Evolutionary conservation across 2,113 vertebrate species (phyloP).

Genomic region (Anolis sagrei): DNA sequence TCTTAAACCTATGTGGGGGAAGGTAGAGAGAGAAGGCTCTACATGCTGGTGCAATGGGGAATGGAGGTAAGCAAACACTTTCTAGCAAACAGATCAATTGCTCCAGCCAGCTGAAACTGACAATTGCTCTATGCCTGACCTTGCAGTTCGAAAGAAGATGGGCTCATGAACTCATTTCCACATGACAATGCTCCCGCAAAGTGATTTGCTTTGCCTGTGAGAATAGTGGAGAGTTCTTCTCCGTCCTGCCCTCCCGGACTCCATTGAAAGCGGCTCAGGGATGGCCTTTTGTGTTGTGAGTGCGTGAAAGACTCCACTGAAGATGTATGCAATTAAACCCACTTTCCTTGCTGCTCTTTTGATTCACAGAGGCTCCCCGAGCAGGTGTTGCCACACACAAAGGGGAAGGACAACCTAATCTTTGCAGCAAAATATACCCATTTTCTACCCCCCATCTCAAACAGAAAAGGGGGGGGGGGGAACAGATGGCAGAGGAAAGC

Average conservation of each 20-base stretch:
- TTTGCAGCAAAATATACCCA: constrained; percentile 57
- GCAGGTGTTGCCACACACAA: constrained; percentile 80
- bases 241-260: constrained; percentile 65
- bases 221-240: constrained; percentile 71
- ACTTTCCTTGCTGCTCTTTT: constrained; percentile 84
- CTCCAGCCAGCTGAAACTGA: constrained; percentile 72
- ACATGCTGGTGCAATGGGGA: constrained; percentile 9
- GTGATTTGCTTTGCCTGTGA: constrained; percentile 81
- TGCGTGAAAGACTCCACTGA: constrained; percentile 75
- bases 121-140: constrained; percentile 75
- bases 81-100: constrained; percentile 65
- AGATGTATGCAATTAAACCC: constrained; percentile 81
- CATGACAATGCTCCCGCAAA: constrained; percentile 79
- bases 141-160: constrained; percentile 76
- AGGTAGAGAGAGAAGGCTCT: neutral
- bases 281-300: constrained; percentile 78
- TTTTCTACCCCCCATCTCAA: constrained; percentile 8
- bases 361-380: constrained; percentile 74
- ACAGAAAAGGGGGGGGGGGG: constrained; percentile 59
- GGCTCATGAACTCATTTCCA: constrained; percentile 80
- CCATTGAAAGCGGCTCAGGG: constrained; percentile 68
- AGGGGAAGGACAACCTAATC: constrained; percentile 66
- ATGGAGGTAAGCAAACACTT: constrained; percentile 60
- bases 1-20: neutral
- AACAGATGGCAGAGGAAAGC: constrained; percentile 36